Evolutionary conservation across 2,888 invertebrate genomes (phyloP).

Genomic region (Euclidia mi): DNA sequence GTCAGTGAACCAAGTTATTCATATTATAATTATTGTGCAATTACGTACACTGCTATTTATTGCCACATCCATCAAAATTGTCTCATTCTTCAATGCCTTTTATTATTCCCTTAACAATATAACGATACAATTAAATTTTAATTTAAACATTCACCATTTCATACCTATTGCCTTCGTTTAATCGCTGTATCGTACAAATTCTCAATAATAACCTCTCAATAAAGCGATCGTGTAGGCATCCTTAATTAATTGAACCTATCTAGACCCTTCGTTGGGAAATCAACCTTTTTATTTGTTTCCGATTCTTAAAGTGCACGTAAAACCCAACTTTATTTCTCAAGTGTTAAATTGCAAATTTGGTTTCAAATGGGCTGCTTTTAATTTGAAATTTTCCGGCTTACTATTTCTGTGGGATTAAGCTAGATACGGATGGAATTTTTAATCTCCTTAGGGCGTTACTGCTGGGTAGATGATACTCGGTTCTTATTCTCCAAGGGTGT

Average conservation of each 20-base stretch:
- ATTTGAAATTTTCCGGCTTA: conserved; percentile 88
- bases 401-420: conserved; percentile 85
- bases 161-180: too few relatives aligned
- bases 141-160: too few relatives aligned
- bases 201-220: conserved; percentile 63
- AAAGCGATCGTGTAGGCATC: conserved; percentile 72
- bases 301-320: conserved; percentile 31
- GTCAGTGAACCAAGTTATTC: too few relatives aligned
- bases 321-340: conserved; percentile 38
- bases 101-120: too few relatives aligned
- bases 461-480: conserved; percentile 74
- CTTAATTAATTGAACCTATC: conserved; percentile 85
- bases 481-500: conserved; percentile 62
- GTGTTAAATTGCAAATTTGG: conserved; percentile 46
- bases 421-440: conserved; percentile 87
- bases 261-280: conserved; percentile 73
- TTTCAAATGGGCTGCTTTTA: conserved; percentile 62
- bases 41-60: too few relatives aligned
- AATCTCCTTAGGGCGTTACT: conserved; percentile 85
- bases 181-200: too few relatives aligned
- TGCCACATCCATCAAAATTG: too few relatives aligned
- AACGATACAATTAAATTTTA: too few relatives aligned
- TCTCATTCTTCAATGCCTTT: too few relatives aligned
- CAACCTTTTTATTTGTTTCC: conserved; percentile 80
- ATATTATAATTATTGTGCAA: too few relatives aligned